A percentile compares a stretch with the other conserved stretches of the same genome.
Evolutionary conservation across 2,888 invertebrate genomes (phyloP).

Genomic region (Alsophila aescularia): DNA sequence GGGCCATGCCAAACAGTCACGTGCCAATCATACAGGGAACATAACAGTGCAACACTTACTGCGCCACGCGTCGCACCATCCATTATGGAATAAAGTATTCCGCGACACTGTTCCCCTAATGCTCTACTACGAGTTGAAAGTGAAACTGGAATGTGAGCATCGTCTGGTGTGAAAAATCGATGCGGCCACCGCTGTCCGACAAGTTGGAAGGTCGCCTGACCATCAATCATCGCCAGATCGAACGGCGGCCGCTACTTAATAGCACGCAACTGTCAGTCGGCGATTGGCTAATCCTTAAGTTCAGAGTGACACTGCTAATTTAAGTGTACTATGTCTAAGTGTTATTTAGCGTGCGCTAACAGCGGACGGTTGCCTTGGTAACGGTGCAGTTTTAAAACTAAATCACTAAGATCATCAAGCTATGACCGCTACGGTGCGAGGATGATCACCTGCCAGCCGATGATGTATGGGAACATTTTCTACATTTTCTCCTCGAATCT

Average conservation of each 20-base stretch:
- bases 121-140: conserved; percentile 64
- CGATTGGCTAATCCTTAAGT: neutral
- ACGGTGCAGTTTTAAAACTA: conserved; percentile 62
- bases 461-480: conserved; percentile 78
- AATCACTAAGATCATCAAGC: conserved; percentile 56
- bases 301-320: conserved; percentile 31
- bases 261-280: conserved; percentile 50
- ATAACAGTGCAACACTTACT: conserved; percentile 62
- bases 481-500: conserved; percentile 63
- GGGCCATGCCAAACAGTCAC: conserved; percentile 69
- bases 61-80: conserved; percentile 42
- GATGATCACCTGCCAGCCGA: conserved; percentile 77
- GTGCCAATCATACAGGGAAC: conserved; percentile 62
- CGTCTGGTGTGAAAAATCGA: conserved; percentile 71
- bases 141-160: conserved; percentile 66
- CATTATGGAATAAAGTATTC: conserved; percentile 43
- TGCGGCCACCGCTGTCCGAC: conserved; percentile 63
- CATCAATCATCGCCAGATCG: conserved; percentile 65
- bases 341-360: conserved; percentile 56
- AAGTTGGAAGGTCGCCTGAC: conserved; percentile 65
- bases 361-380: conserved; percentile 62
- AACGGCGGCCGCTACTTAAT: conserved; percentile 38
- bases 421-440: conserved; percentile 55
- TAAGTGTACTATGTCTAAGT: conserved; percentile 40
- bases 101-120: conserved; percentile 57